Evolutionary conservation across 2,113 vertebrate species (phyloP).

Genomic region (Synodontis membranacea): DNA sequence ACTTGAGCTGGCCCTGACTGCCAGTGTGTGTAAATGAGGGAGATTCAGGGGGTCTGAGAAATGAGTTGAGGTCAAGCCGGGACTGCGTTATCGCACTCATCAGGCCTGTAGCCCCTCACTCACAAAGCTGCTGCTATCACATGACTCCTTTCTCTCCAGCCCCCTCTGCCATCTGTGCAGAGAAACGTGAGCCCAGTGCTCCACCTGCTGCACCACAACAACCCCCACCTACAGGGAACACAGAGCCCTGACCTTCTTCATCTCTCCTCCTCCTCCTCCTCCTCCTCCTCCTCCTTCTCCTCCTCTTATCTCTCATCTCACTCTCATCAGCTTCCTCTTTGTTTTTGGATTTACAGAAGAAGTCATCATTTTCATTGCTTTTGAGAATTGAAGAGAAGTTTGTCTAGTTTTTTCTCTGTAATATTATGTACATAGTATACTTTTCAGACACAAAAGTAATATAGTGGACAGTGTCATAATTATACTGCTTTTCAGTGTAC

Average conservation of each 20-base stretch:
- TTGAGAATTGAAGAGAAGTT: neutral
- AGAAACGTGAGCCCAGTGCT: constrained; percentile 68
- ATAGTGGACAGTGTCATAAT: neutral
- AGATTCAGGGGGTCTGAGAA: neutral
- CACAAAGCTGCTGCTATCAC: constrained; percentile 70
- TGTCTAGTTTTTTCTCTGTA: neutral
- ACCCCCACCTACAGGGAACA: constrained; percentile 42
- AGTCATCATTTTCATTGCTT: neutral
- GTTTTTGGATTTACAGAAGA: neutral
- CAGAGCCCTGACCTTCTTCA: constrained; percentile 44
- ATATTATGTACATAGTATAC: neutral
- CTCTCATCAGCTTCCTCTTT: neutral
- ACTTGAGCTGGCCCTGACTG: neutral
- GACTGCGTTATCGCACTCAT: constrained; percentile 40
- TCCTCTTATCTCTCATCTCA: neutral
- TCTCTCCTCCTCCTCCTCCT: neutral
- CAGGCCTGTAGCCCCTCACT: constrained; percentile 36
- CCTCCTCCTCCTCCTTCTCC: neutral
- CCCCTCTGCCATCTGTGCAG: constrained; percentile 73
- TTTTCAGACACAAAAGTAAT: neutral
- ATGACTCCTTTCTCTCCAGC: constrained; percentile 53
- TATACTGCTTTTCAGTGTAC: neutral
- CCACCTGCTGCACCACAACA: constrained; percentile 50
- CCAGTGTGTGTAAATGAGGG: constrained; percentile 55
- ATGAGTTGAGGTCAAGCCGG: constrained; percentile 30